Conservation (phyloP, 2,113 vertebrate species). For the Formicarius rufipectus region DNA sequence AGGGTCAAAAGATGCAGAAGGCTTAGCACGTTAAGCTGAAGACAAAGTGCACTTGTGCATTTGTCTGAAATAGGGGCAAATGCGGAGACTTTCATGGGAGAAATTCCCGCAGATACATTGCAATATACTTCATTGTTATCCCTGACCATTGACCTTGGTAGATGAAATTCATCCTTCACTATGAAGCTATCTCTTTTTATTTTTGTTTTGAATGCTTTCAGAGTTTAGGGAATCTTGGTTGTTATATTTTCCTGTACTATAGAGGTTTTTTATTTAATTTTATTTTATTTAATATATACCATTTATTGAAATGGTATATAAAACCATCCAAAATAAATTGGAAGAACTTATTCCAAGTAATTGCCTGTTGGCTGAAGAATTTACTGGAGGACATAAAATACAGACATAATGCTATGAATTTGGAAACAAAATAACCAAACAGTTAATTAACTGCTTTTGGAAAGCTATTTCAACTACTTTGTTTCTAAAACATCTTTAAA, state of each 20-base stretch:
- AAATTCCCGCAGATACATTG: background rate
- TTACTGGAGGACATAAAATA: background rate
- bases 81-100: background rate
- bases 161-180: background rate
- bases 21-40: background rate
- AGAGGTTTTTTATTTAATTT: background rate
- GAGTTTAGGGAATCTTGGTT: background rate
- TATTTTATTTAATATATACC: too few species aligned
- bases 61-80: background rate
- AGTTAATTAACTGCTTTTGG: background rate
- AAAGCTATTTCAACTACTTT: background rate
- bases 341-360: background rate
- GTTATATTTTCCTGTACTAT: background rate
- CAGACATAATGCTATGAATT: background rate
- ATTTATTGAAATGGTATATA: background rate
- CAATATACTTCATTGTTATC: background rate
- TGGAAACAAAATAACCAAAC: background rate
- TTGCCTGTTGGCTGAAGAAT: background rate
- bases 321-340: constrained; percentile 8
- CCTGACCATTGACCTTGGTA: background rate
- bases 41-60: constrained; percentile 16
- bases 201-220: background rate
- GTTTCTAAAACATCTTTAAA: background rate
- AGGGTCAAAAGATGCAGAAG: background rate
- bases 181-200: background rate